phyloP scores from a whole-genome alignment of 2,113 vertebrate species.

The Shinisaurus crocodilurus region DNA sequence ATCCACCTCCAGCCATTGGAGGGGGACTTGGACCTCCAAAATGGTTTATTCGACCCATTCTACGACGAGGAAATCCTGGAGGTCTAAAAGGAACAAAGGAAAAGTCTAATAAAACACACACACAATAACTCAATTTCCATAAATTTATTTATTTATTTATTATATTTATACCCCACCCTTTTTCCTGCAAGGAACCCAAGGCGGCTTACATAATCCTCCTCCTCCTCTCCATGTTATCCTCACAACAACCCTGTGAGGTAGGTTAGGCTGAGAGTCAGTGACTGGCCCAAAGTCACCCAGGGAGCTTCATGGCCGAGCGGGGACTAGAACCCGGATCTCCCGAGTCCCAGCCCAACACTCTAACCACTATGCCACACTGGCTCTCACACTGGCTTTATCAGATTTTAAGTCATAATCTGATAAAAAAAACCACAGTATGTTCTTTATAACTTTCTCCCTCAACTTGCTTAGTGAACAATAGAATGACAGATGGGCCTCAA shows the following conservation, averaged over 20 bases:
- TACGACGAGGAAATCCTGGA: conserved; percentile 87
- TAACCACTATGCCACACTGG: no score
- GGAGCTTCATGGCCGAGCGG: no score
- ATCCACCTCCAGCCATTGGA: conserved; percentile 97
- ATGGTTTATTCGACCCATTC: conserved; percentile 92
- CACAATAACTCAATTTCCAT: fast-evolving
- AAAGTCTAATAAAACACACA: background rate
- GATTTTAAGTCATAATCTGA: background rate
- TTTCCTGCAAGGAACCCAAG: no score
- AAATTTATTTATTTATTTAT: no score
- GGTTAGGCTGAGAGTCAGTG: no score
- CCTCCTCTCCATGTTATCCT: no score
- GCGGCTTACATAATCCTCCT: no score
- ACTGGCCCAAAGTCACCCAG: no score
- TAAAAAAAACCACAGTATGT: background rate
- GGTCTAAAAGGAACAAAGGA: conserved; percentile 78
- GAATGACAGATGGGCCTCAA: background rate
- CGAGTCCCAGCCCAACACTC: no score
- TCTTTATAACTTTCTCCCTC: background rate
- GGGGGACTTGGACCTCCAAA: conserved; percentile 89
- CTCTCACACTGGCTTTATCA: no score
- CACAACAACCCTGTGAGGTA: no score
- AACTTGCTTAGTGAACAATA: background rate
- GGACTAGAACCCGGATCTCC: background rate
- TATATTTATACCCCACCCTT: no score